Evolutionary conservation across 2,888 invertebrate species (phyloP).

Genomic region (Chrysina gloriosa): DNA sequence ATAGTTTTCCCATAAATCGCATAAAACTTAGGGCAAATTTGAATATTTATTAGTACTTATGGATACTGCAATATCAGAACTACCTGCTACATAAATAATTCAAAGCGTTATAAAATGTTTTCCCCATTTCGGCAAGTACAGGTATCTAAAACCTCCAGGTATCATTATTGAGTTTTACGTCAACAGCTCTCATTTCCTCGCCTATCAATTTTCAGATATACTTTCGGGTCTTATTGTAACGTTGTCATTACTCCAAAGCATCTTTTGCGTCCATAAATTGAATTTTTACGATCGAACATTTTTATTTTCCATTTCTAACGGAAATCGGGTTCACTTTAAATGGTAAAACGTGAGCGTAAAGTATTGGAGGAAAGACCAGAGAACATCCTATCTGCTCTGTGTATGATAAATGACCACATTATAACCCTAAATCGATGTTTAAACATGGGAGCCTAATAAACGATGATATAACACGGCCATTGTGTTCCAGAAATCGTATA

Average conservation of each 20-base stretch:
- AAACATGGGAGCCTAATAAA: constrained; percentile 54
- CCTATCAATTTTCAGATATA: background rate
- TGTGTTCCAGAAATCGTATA: constrained; percentile 52
- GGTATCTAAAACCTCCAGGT: background rate
- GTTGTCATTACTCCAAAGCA: constrained; percentile 18
- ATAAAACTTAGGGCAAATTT: too few species aligned
- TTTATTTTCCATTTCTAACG: constrained; percentile 34
- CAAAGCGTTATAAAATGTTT: background rate
- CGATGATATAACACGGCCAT: constrained; percentile 55
- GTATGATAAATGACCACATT: constrained; percentile 54
- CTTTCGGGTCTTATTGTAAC: constrained; percentile 12
- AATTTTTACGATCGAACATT: constrained; percentile 37
- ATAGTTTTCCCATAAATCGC: too few species aligned
- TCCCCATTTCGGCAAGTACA: background rate
- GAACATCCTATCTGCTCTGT: constrained; percentile 47
- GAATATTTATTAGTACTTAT: too few species aligned
- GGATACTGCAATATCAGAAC: too few species aligned
- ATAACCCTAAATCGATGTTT: constrained; percentile 54
- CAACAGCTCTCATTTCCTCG: background rate
- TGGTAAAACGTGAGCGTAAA: constrained; percentile 42
- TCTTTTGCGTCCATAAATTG: constrained; percentile 26
- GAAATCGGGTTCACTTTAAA: constrained; percentile 37
- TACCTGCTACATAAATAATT: too few species aligned
- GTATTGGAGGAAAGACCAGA: constrained; percentile 38
- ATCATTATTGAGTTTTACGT: constrained; percentile 12